Evolutionary conservation across 2,113 vertebrate genomes (phyloP).

Genomic region (Proteles cristata): DNA sequence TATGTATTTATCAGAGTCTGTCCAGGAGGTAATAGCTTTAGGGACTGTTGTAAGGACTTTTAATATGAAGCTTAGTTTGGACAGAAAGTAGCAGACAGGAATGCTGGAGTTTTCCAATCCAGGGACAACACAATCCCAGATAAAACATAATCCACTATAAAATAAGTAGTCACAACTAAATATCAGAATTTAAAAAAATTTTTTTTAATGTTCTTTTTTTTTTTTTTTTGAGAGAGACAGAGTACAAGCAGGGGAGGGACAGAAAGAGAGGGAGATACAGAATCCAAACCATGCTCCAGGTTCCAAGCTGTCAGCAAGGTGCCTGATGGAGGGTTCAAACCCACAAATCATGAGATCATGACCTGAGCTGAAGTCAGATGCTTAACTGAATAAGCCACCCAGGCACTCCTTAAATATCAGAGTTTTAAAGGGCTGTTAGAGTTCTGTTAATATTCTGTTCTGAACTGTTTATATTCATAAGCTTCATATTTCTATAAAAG

Average conservation of each 20-base stretch:
- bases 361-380: too few species aligned
- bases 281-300: too few species aligned
- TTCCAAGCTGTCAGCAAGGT: too few species aligned
- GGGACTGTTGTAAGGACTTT: background rate
- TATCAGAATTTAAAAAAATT: background rate
- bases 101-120: background rate
- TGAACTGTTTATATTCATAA: slow-evolving; percentile 17
- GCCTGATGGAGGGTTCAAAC: too few species aligned
- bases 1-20: background rate
- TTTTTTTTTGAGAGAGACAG: too few species aligned
- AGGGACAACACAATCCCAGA: background rate
- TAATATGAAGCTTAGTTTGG: slow-evolving; percentile 18
- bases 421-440: background rate
- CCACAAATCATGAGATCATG: too few species aligned
- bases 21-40: background rate
- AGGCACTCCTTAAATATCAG: background rate
- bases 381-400: too few species aligned
- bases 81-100: background rate
- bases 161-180: background rate
- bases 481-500: slow-evolving; percentile 38
- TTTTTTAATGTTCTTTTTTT: too few species aligned
- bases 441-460: background rate
- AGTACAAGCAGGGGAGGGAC: too few species aligned
- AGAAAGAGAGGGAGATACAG: too few species aligned
- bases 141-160: background rate